Conservation (phyloP, 2,113 vertebrate species). For the Sylvia atricapilla region DNA sequence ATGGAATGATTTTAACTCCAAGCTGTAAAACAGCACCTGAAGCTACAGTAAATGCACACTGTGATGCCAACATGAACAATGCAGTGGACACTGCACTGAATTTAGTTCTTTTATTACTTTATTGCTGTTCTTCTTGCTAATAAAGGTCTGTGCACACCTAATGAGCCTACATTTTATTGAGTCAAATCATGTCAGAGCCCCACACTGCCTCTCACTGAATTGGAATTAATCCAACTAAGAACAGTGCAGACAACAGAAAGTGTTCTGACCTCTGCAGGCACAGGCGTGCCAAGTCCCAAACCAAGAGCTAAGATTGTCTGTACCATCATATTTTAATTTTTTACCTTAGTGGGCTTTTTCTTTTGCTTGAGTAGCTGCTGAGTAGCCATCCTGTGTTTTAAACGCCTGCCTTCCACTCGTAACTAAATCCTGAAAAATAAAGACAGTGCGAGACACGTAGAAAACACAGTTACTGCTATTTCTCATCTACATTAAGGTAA, state of each 20-base stretch:
- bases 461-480: neutral
- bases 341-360: slow-evolving; percentile 65
- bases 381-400: slow-evolving; percentile 53
- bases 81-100: neutral
- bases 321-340: neutral
- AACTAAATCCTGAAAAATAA: slow-evolving; percentile 12
- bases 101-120: neutral
- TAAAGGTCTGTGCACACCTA: neutral
- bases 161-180: neutral
- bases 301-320: neutral
- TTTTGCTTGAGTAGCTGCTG: slow-evolving; percentile 46
- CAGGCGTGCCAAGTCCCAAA: neutral
- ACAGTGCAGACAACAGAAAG: neutral
- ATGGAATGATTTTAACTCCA: neutral
- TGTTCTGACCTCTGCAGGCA: neutral
- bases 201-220: neutral
- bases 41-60: neutral
- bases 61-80: neutral
- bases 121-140: neutral
- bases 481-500: neutral
- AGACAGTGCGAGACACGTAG: neutral
- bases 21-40: neutral
- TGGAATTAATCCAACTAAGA: neutral
- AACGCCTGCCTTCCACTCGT: neutral
- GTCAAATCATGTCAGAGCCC: neutral